Evolutionary conservation across 1,140 invertebrate species (phyloP).

Genomic region (Holcopasites calliopsidis): DNA sequence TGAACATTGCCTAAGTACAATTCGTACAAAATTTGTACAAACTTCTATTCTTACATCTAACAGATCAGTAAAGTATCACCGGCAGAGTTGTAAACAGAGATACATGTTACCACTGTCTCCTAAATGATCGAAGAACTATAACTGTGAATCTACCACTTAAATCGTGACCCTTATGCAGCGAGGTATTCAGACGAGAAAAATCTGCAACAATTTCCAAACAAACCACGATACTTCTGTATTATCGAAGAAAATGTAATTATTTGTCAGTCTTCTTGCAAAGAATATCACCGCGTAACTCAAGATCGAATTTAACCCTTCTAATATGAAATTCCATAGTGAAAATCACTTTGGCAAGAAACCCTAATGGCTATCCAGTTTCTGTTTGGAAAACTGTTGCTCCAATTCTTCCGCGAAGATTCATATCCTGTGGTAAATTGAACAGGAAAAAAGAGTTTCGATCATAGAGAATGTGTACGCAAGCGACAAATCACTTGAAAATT

Average conservation of each 20-base stretch:
- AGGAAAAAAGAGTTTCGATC: conserved; percentile 19
- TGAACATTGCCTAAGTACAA: conserved; percentile 13
- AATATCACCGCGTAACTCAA: too few species aligned
- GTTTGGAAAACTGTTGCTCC: background rate
- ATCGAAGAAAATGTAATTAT: background rate
- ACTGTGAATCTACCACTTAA: background rate
- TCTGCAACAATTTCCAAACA: conserved; percentile 3
- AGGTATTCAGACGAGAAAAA: background rate
- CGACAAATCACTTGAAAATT: too few species aligned
- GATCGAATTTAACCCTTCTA: background rate
- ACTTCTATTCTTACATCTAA: conserved; percentile 5
- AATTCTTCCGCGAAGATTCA: conserved; percentile 24
- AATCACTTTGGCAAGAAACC: background rate
- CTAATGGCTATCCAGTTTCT: background rate
- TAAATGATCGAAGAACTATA: background rate
- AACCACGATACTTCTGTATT: background rate
- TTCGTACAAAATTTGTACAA: background rate
- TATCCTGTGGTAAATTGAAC: background rate
- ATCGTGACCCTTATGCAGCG: background rate
- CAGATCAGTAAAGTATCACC: conserved; percentile 7
- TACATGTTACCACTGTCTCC: background rate
- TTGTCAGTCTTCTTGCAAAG: background rate
- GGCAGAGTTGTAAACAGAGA: background rate
- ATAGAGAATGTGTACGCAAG: conserved; percentile 28
- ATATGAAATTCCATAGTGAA: background rate